Evolutionary conservation across 2,797 vertebrate species (phyloP).

Genomic region (Benthosema pterotum): DNA sequence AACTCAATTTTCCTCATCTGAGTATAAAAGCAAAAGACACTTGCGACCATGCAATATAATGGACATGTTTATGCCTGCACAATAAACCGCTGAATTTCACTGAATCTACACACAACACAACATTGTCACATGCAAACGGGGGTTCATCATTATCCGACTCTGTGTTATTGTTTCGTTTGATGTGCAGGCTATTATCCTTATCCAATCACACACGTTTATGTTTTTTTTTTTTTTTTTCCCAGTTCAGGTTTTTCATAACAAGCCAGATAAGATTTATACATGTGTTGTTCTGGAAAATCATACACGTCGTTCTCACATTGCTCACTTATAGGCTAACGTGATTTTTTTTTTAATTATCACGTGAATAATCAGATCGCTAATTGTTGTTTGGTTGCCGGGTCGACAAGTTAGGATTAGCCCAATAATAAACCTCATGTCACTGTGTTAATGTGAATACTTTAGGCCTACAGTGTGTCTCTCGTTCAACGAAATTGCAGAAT

Average conservation of each 20-base stretch:
- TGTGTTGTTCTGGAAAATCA: not conserved
- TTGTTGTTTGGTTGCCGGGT: too few species aligned
- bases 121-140: slow-evolving; percentile 8
- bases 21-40: not conserved
- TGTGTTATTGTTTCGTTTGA: slow-evolving; percentile 38
- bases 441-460: too few species aligned
- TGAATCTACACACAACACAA: not conserved
- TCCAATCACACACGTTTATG: slow-evolving; percentile 17
- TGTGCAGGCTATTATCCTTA: not conserved
- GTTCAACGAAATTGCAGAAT: too few species aligned
- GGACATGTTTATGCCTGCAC: not conserved
- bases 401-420: too few species aligned
- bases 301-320: not conserved
- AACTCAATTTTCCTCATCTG: slow-evolving; percentile 5
- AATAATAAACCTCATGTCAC: too few species aligned
- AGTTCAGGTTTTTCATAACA: not conserved
- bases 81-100: not conserved
- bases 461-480: too few species aligned
- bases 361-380: too few species aligned
- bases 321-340: not conserved
- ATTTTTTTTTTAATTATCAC: too few species aligned
- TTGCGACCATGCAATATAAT: not conserved
- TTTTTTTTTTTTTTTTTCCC: slow-evolving; percentile 3
- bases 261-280: not conserved
- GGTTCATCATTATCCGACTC: not conserved